Conservation (phyloP, 2,797 vertebrate species). For the Myripristis jacobus region DNA sequence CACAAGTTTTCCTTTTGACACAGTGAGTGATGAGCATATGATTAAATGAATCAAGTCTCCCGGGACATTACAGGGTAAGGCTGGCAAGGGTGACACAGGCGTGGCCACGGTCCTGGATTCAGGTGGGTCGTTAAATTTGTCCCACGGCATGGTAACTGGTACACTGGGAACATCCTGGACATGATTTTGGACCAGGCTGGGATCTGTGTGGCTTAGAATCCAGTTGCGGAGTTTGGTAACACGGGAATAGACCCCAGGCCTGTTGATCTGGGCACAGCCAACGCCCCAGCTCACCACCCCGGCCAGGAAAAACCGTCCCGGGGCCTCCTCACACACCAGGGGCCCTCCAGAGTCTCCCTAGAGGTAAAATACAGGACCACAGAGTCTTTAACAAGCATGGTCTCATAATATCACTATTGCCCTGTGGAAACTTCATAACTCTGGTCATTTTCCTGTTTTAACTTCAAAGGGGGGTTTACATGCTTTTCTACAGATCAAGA, state of each 20-base stretch:
- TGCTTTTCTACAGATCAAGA: too few species aligned
- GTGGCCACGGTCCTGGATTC: conserved; percentile 20
- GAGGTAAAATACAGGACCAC: conserved; percentile 32
- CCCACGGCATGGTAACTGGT: conserved; percentile 24
- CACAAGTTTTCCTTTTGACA: background rate
- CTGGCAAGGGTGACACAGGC: conserved; percentile 10
- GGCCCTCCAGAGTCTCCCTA: conserved; percentile 98
- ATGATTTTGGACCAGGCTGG: conserved; percentile 24
- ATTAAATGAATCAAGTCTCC: conserved; percentile 1
- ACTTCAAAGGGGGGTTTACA: too few species aligned
- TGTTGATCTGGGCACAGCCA: conserved; percentile 91
- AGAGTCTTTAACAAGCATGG: background rate
- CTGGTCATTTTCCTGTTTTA: background rate
- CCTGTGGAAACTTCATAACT: background rate
- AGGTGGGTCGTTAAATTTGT: conserved; percentile 1
- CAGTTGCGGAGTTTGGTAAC: conserved; percentile 89
- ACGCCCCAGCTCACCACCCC: conserved; percentile 96
- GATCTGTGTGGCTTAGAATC: conserved; percentile 83
- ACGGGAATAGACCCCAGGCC: conserved; percentile 90
- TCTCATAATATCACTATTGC: background rate
- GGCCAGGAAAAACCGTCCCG: conserved; percentile 92
- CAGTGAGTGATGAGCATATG: background rate
- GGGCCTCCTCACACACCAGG: conserved; percentile 90
- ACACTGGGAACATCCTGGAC: conserved; percentile 6
- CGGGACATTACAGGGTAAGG: conserved; percentile 78